Evolutionary conservation across 2,797 vertebrate genomes (phyloP).

Genomic region (Falco columbarius): DNA sequence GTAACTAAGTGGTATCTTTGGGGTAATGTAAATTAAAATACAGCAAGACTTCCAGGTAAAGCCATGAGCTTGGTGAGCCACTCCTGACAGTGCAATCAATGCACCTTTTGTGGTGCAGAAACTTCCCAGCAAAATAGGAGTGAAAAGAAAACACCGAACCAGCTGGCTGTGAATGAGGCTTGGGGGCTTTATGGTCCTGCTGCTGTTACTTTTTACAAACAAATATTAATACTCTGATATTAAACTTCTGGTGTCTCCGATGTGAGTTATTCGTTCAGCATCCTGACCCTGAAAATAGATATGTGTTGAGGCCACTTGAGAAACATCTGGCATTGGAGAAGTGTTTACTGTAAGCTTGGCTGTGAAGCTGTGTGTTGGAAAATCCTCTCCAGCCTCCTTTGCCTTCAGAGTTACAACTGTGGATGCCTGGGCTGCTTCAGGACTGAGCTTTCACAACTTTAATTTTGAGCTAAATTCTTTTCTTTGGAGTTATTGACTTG

Average conservation of each 20-base stretch:
- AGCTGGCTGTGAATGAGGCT: background rate
- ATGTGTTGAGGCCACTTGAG: background rate
- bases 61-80: background rate
- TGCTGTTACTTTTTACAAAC: background rate
- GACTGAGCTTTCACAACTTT: background rate
- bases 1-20: background rate
- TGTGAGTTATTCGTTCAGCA: background rate
- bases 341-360: background rate
- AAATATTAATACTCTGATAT: background rate
- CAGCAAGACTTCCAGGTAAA: background rate
- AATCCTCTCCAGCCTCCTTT: background rate
- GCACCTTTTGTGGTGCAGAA: background rate
- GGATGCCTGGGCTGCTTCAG: background rate
- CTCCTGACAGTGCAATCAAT: background rate
- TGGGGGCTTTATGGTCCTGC: background rate
- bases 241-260: background rate
- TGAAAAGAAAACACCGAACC: background rate
- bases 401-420: background rate
- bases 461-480: background rate
- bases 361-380: background rate
- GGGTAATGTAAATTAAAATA: background rate
- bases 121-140: background rate
- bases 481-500: background rate
- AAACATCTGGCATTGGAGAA: background rate
- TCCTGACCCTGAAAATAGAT: background rate